Base-by-base conservation (phyloP, 2,888 invertebrate genomes). In the Xanthia icteritia region DNA sequence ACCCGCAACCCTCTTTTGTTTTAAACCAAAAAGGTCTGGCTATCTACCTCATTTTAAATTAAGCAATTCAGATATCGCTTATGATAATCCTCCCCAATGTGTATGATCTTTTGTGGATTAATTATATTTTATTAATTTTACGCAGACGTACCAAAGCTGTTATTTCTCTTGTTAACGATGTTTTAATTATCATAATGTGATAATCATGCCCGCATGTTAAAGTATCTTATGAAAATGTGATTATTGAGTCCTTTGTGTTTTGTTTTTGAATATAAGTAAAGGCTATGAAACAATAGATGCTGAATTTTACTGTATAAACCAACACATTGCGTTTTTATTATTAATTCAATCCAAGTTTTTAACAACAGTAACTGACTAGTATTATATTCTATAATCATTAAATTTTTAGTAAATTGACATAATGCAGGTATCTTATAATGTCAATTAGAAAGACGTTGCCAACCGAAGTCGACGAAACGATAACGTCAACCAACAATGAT, bases 1-100 rank as follows among this genome's bases (percentile, higher is more conserved):
- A 1, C n/a, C 66, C 87, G 79, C 86, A 63, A 72, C 31, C 13
- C 68, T 79, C 84, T 72, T 66, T 51, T 81, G 76, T 73, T 77
- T 86, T 89, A 65, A n/a, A 67, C 88, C 85, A 65, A 61, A 81
- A 82, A 77, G 80, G 76, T 83, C 82, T 80, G 84, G 74, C 68
- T 39, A 84, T 70, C 66, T 80, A 88, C 79, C 82, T 87, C 84
- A 84, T 88, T 91, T 86, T 82, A 86, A 91, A 91, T 91, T 89
- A 91, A 91, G 89, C 89, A 91, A 90, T 91, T 91, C 88, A 86
- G 91, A 90, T 90, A 91, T 88, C 89, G 88, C 85, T 91, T 88
- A 89, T 86, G 89, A 90, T 91, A 89, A 90, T 89, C 86, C 86
- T 66, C 76, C 82, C 78, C 82, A 86, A 85, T 84, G 87, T 87